A percentile compares a stretch with the other conserved stretches of the same genome.
Conservation (phyloP, 2,797 vertebrate genomes). For the Chelidonichthys spinosus region DNA sequence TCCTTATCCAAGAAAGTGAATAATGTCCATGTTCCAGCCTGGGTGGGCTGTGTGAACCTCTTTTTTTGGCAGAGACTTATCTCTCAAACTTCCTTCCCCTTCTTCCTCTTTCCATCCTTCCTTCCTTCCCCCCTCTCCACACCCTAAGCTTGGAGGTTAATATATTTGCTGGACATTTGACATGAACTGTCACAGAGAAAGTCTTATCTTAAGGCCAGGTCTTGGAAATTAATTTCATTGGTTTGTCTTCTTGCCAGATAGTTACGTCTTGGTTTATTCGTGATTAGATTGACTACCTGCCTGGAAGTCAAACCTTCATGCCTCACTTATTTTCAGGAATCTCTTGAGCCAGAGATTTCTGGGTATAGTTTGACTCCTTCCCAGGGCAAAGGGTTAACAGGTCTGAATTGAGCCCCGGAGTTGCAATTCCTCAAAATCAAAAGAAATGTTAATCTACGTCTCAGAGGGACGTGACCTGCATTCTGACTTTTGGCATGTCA, state of each 20-base stretch:
- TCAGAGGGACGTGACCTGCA: constrained; percentile 17
- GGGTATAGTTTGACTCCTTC: neutral
- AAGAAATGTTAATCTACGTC: constrained; percentile 10
- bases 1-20: constrained; percentile 79
- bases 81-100: constrained; percentile 79
- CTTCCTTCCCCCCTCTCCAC: constrained; percentile 82
- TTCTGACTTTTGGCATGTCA: constrained; percentile 30
- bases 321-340: constrained; percentile 15
- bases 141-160: constrained; percentile 69
- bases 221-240: constrained; percentile 45
- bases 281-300: constrained; percentile 4
- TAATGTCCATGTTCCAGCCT: constrained; percentile 69
- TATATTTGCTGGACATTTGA: constrained; percentile 68
- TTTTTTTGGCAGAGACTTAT: constrained; percentile 80
- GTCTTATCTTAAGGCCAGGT: constrained; percentile 45
- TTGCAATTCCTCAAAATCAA: constrained; percentile 24
- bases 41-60: constrained; percentile 79
- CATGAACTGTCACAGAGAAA: constrained; percentile 62
- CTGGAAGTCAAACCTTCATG: constrained; percentile 9
- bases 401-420: neutral
- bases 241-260: constrained; percentile 24
- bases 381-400: neutral
- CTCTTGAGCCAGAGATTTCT: neutral
- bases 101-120: constrained; percentile 85
- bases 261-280: constrained; percentile 33